Base-by-base conservation (phyloP, 2,888 invertebrate genomes). In the Phortica magna region DNA sequence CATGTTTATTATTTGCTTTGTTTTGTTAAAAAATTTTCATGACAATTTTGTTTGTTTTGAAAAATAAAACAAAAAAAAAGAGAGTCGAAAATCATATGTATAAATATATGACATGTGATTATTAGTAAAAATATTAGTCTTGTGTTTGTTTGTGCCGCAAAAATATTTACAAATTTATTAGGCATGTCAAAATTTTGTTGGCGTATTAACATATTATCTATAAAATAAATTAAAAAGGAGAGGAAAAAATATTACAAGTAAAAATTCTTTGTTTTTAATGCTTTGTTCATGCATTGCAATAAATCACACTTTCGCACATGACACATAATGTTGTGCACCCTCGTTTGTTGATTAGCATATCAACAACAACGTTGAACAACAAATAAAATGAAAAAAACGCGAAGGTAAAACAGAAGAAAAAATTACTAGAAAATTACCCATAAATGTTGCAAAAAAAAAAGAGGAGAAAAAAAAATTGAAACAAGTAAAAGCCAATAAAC, bases 91-190 rank as follows among this genome's bases (percentile, higher is more conserved):
- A 68, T 48, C 42, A 68, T 68, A 48, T 68, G 48, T 55, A 71
- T 71, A 71, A 71, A 71, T 71, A 31, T 31, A 71, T 71, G 70
- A 70, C 70, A 70, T 14, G 70, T 10, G 41, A 65, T 65, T 65
- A 65, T 65, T 65, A 39, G 2, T 39, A n/a, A 9, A 65, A 12
- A 41, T 65, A 22, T 65, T 10, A 2, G 22, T 39, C 10, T 22
- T 22, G 43, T 57, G 14, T 57, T 5, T 57, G 14, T 57, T 7
- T 57, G 43, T 6, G 43, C 7, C 10, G 43, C 10, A 31, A 5
- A 22, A 64, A 12, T 22, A 7, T 17, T 22, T 70, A 31, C 22
- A 71, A 71, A 55, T 71, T 71, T 55, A 71, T 53, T 71, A 22
- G 42, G 70, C 70, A 17, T 55, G 70, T 55, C 43, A 71, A 53